A percentile compares a stretch with the other conserved stretches of the same genome.
These are phyloP conservation scores for Corapipo altera DNA, from an alignment of 2,113 vertebrate genomes.

Conservation along the genomic window DNA sequence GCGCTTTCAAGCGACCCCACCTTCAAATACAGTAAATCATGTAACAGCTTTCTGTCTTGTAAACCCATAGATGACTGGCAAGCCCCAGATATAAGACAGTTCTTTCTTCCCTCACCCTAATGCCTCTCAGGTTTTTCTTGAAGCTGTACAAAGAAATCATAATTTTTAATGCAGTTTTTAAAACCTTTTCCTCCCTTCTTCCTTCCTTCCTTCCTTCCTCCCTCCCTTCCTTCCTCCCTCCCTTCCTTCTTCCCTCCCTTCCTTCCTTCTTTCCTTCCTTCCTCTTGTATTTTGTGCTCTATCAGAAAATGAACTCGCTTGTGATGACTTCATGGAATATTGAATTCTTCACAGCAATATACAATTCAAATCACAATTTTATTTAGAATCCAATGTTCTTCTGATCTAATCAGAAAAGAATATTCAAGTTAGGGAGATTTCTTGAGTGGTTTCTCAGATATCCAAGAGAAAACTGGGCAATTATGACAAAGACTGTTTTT, in stretches of 20 bases:
- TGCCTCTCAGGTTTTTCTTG: neutral
- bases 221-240: no score
- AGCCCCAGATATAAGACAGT: neutral
- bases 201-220: rapidly evolving
- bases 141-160: neutral
- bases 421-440: neutral
- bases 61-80: neutral
- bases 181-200: rapidly evolving
- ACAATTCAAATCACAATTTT: neutral
- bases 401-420: neutral
- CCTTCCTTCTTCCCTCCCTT: rapidly evolving
- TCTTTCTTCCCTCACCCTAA: neutral
- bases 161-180: neutral
- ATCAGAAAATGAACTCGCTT: neutral
- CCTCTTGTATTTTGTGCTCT: neutral
- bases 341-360: neutral
- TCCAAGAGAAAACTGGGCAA: neutral
- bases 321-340: neutral
- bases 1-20: neutral
- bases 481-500: neutral
- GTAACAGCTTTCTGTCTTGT: neutral
- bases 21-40: neutral
- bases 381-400: neutral
- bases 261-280: neutral
- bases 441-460: neutral